phyloP scores from a whole-genome alignment of 2,888 invertebrate species.

The Phalera bucephala region DNA sequence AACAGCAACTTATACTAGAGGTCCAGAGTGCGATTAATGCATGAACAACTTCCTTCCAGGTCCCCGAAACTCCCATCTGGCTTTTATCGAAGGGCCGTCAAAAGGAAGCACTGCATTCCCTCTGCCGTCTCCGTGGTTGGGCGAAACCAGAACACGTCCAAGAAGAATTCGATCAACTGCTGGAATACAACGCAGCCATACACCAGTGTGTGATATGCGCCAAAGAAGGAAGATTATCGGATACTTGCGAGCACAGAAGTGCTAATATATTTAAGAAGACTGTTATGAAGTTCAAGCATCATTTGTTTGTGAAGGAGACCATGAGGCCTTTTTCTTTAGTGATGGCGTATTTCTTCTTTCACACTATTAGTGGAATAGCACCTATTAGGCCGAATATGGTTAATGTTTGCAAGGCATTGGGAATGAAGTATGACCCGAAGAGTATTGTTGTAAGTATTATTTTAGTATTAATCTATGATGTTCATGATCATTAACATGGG shows the following conservation, averaged over 20 bases:
- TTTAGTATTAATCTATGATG: too few species aligned
- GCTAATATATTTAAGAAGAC: constrained; percentile 46
- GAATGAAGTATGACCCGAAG: constrained; percentile 72
- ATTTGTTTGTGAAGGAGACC: constrained; percentile 77
- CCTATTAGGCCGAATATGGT: constrained; percentile 82
- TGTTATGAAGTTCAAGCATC: constrained; percentile 50
- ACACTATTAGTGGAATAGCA: constrained; percentile 74
- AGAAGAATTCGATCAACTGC: constrained; percentile 73
- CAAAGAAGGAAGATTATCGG: constrained; percentile 44
- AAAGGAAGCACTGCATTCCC: constrained; percentile 76
- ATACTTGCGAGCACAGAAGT: constrained; percentile 52
- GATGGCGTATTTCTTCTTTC: constrained; percentile 78
- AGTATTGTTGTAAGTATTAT: constrained; percentile 74
- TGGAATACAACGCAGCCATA: constrained; percentile 65
- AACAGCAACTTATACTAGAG: not conserved
- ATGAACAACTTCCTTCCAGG: too few species aligned
- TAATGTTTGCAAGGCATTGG: constrained; percentile 74
- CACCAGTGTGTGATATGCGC: constrained; percentile 59
- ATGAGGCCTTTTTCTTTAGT: constrained; percentile 77
- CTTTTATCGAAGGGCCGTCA: constrained; percentile 80
- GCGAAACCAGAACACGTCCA: constrained; percentile 73
- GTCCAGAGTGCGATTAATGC: not conserved
- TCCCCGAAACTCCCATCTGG: constrained; percentile 84
- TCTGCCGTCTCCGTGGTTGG: constrained; percentile 83
- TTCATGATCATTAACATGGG: too few species aligned